Conservation (phyloP, 2,888 invertebrate genomes). For the Heliconius sara region DNA sequence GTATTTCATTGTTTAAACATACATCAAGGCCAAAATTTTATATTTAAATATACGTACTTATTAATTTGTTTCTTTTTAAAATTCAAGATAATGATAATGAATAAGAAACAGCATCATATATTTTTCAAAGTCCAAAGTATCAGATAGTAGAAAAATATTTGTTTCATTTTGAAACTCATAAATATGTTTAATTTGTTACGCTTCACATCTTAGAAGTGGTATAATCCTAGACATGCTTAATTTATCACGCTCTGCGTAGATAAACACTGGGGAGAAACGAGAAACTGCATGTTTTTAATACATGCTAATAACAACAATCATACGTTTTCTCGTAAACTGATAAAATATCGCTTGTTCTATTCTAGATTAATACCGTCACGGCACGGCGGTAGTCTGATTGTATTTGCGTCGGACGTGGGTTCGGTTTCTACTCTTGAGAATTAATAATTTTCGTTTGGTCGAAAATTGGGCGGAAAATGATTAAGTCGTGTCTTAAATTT, state of each 20-base stretch:
- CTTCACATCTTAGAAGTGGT: slow-evolving; percentile 21
- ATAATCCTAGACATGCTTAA: slow-evolving; percentile 31
- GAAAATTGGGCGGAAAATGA: too few species aligned
- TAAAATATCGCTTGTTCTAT: slow-evolving; percentile 25
- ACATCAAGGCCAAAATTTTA: background rate
- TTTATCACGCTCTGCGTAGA: slow-evolving; percentile 30
- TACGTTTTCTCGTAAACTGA: slow-evolving; percentile 22
- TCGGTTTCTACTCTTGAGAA: background rate
- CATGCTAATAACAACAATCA: slow-evolving; percentile 30
- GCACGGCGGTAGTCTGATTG: background rate
- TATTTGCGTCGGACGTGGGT: background rate
- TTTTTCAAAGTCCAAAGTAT: background rate
- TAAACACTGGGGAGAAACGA: slow-evolving; percentile 34
- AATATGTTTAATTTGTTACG: slow-evolving; percentile 26
- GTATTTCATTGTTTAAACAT: slow-evolving; percentile 3
- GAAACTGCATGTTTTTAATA: slow-evolving; percentile 34
- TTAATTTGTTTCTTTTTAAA: background rate
- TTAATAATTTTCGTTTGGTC: too few species aligned
- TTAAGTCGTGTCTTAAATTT: too few species aligned
- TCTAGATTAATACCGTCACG: background rate
- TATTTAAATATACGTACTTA: background rate
- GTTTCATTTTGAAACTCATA: slow-evolving; percentile 15
- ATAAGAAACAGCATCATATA: background rate
- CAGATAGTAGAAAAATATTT: background rate
- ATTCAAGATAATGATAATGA: background rate